Conservation (phyloP, 2,888 invertebrate species). For the Empis livida region DNA sequence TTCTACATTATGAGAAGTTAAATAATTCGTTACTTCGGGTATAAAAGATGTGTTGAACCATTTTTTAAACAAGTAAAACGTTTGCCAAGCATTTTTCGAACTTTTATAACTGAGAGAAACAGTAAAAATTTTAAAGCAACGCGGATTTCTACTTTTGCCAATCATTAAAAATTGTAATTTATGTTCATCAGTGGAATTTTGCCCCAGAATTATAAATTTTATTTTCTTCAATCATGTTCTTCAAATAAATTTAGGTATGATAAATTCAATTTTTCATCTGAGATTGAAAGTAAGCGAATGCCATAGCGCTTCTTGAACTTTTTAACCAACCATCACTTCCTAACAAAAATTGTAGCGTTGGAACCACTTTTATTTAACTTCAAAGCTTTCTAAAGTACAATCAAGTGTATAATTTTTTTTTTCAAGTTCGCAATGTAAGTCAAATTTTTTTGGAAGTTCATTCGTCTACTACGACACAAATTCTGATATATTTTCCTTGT, state of each 20-base stretch:
- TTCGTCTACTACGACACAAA: not conserved
- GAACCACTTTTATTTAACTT: not conserved
- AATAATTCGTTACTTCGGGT: not conserved
- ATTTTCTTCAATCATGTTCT: not conserved
- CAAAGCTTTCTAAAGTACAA: not conserved
- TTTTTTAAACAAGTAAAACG: not conserved
- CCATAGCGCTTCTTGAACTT: not conserved
- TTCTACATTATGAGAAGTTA: not conserved
- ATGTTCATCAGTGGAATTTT: not conserved
- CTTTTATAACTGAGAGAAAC: not conserved
- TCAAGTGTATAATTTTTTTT: not conserved
- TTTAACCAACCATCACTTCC: not conserved
- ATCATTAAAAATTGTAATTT: not conserved
- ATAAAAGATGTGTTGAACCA: not conserved
- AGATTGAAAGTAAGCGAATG: not conserved
- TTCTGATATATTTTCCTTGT: not conserved
- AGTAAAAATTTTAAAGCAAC: not conserved
- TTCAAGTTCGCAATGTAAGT: not conserved
- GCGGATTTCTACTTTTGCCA: not conserved
- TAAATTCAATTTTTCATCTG: not conserved
- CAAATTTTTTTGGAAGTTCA: not conserved
- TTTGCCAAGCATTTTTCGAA: not conserved
- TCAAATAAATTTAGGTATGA: not conserved
- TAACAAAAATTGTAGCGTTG: not conserved
- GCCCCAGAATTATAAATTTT: not conserved